Conservation (phyloP, 2,797 vertebrate species). For the Molothrus aeneus region DNA sequence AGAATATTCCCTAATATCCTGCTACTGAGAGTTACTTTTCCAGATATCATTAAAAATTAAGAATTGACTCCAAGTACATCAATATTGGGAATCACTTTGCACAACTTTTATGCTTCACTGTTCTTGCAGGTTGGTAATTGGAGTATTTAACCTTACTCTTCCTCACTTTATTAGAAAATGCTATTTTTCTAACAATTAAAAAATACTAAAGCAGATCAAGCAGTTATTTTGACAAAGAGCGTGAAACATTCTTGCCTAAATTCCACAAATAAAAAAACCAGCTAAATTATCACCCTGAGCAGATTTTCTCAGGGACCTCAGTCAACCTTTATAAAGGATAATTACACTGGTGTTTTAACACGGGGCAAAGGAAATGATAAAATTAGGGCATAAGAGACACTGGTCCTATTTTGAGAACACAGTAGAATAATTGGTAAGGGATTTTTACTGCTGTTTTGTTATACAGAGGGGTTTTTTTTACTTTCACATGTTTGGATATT, state of each 20-base stretch:
- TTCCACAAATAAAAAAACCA: conserved; percentile 72
- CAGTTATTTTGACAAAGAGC: conserved; percentile 75
- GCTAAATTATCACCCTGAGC: conserved; percentile 72
- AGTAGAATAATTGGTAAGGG: conserved; percentile 73
- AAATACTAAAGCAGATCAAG: conserved; percentile 72
- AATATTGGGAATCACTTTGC: conserved; percentile 64
- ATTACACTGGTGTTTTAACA: conserved; percentile 71
- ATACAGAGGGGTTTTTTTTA: conserved; percentile 34
- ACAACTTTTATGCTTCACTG: conserved; percentile 66
- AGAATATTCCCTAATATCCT: conserved; percentile 29
- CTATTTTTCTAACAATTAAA: conserved; percentile 72
- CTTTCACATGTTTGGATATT: conserved; percentile 7
- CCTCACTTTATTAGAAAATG: conserved; percentile 73
- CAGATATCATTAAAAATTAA: conserved; percentile 53
- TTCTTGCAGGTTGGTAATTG: conserved; percentile 70
- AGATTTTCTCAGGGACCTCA: conserved; percentile 68
- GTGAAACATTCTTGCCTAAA: conserved; percentile 76
- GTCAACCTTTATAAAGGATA: conserved; percentile 73
- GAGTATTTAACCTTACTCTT: conserved; percentile 74
- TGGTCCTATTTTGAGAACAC: conserved; percentile 76
- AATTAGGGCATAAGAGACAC: conserved; percentile 73
- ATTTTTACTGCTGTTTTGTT: conserved; percentile 75
- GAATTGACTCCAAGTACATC: conserved; percentile 51
- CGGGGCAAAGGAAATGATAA: conserved; percentile 75
- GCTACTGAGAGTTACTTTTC: conserved; percentile 17